Evolutionary conservation across 2,113 vertebrate genomes (phyloP).

Genomic region (Xenus cinereus): DNA sequence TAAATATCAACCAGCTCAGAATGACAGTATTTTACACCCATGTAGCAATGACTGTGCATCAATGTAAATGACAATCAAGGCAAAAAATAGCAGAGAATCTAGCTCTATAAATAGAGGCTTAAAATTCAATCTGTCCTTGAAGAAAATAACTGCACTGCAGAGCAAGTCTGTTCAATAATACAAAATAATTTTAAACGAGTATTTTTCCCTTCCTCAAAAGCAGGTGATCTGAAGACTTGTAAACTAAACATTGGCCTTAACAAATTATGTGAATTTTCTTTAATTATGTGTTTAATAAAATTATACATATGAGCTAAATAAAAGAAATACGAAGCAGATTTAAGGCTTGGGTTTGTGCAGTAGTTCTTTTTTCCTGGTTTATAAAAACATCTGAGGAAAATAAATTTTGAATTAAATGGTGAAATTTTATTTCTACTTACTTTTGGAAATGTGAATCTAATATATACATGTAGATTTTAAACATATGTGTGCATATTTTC

Average conservation of each 20-base stretch:
- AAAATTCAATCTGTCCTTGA: not conserved
- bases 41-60: not conserved
- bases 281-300: not conserved
- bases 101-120: not conserved
- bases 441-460: not conserved
- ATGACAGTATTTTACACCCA: not conserved
- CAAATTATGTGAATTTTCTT: not conserved
- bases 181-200: not conserved
- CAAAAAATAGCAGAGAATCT: not conserved
- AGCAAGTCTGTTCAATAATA: not conserved
- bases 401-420: not conserved
- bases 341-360: not conserved
- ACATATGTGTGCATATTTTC: not conserved
- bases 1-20: not conserved
- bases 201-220: not conserved
- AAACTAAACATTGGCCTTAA: not conserved
- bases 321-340: not conserved
- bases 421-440: not conserved
- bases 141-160: not conserved
- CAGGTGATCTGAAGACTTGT: not conserved
- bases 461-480: not conserved
- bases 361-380: not conserved
- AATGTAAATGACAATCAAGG: slow-evolving; percentile 2
- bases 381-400: not conserved
- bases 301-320: not conserved